Evolutionary conservation across 2,888 invertebrate genomes (phyloP).

Genomic region (Pecten maximus): DNA sequence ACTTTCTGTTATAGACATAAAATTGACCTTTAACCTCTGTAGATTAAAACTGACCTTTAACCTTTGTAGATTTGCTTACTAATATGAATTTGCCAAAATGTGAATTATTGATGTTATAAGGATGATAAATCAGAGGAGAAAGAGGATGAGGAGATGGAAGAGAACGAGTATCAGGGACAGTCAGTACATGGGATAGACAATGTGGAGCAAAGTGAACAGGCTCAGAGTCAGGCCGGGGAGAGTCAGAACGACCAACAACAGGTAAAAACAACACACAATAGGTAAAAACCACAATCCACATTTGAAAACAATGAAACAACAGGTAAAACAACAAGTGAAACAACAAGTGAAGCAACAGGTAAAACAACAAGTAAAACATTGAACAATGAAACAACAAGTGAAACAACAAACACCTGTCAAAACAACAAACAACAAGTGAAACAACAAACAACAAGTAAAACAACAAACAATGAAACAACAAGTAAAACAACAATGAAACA

Average conservation of each 20-base stretch:
- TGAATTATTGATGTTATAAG: conserved; percentile 1
- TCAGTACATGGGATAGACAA: conserved; percentile 70
- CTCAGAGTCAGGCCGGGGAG: conserved; percentile 70
- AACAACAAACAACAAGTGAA: not conserved
- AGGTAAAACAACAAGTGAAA: not conserved
- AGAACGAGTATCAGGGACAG: conserved; percentile 63
- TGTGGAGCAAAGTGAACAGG: conserved; percentile 71
- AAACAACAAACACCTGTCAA: not conserved
- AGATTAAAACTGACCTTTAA: no score
- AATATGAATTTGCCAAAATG: no score
- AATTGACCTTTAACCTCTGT: no score
- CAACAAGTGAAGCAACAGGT: not conserved
- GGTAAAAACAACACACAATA: conserved; percentile 34
- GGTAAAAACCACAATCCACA: not conserved
- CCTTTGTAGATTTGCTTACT: no score
- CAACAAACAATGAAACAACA: no score
- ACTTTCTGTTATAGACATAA: no score
- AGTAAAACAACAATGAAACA: not conserved
- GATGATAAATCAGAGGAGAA: conserved; percentile 64
- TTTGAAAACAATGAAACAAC: no score
- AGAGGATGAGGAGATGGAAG: conserved; percentile 53
- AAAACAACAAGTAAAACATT: not conserved
- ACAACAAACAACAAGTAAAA: not conserved
- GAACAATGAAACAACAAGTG: not conserved
- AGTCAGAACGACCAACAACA: conserved; percentile 22